phyloP scores from a whole-genome alignment of 2,888 invertebrate genomes.

The Polylopha cassiicola region DNA sequence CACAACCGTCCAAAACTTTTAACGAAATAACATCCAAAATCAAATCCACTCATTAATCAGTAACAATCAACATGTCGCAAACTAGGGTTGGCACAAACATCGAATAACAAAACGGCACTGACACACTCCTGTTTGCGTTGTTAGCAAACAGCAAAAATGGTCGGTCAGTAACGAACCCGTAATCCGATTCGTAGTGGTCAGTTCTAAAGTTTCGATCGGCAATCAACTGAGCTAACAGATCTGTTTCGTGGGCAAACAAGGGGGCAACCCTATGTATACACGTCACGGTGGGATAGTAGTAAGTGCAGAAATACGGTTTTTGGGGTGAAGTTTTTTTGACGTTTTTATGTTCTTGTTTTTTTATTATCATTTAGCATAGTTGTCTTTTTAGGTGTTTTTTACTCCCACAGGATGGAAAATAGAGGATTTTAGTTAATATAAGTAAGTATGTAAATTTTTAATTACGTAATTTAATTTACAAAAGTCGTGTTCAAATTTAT shows the following conservation, averaged over 20 bases:
- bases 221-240: constrained; percentile 69
- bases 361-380: too few species aligned
- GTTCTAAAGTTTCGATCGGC: constrained; percentile 67
- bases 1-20: too few species aligned
- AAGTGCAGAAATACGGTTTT: too few species aligned
- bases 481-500: too few species aligned
- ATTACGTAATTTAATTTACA: too few species aligned
- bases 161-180: constrained; percentile 60
- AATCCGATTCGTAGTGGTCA: constrained; percentile 70
- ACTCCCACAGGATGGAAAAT: too few species aligned
- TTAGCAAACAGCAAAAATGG: constrained; percentile 66
- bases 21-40: constrained; percentile 15
- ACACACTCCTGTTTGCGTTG: constrained; percentile 45
- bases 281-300: background rate
- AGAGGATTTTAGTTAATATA: too few species aligned
- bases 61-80: constrained; percentile 11
- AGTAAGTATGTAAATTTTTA: too few species aligned
- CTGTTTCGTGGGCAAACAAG: constrained; percentile 62
- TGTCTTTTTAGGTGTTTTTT: too few species aligned
- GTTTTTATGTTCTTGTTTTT: constrained; percentile 20
- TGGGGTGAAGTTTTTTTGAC: constrained; percentile 20
- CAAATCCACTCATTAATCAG: constrained; percentile 13
- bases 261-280: constrained; percentile 41
- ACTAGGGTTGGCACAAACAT: too few species aligned
- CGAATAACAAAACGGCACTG: constrained; percentile 5